Evolutionary conservation across 2,888 invertebrate species (phyloP).

Genomic region (Dorcus parallelipipedus): DNA sequence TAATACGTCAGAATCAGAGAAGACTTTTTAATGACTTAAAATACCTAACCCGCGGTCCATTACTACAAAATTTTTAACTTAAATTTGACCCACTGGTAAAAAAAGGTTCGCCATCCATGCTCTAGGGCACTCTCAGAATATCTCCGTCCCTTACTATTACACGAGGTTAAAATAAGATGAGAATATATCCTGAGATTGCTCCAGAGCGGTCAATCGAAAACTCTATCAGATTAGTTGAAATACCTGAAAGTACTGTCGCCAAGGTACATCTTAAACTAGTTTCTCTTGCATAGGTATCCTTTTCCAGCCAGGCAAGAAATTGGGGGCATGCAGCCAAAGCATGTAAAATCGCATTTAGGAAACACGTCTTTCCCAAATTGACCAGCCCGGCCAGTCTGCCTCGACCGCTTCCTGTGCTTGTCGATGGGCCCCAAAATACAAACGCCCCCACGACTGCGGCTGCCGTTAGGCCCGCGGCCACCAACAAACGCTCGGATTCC

Average conservation of each 20-base stretch:
- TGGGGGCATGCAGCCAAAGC: constrained; percentile 84
- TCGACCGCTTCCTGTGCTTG: constrained; percentile 53
- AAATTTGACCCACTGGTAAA: too few species aligned
- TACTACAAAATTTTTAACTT: too few species aligned
- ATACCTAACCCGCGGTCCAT: too few species aligned
- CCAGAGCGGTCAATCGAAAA: too few species aligned
- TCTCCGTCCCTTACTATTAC: too few species aligned
- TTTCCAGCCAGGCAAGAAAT: constrained; percentile 79
- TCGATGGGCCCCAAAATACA: constrained; percentile 76
- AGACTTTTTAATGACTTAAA: too few species aligned
- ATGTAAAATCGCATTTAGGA: constrained; percentile 87
- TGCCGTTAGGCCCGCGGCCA: constrained; percentile 76
- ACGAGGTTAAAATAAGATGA: too few species aligned
- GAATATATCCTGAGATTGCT: too few species aligned
- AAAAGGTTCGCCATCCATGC: too few species aligned
- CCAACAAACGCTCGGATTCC: constrained; percentile 73
- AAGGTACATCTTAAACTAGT: constrained; percentile 73
- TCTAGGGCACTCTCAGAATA: too few species aligned
- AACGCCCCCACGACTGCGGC: constrained; percentile 81
- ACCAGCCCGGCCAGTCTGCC: constrained; percentile 82
- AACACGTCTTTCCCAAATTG: constrained; percentile 91
- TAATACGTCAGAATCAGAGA: too few species aligned
- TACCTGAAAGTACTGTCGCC: constrained; percentile 72
- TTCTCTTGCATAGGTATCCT: constrained; percentile 59
- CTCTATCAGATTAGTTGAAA: background rate